A percentile compares a stretch with the other conserved stretches of the same genome.
Evolutionary conservation across 2,888 invertebrate species (phyloP).

Genomic region (Ichneumoninae sp.): DNA sequence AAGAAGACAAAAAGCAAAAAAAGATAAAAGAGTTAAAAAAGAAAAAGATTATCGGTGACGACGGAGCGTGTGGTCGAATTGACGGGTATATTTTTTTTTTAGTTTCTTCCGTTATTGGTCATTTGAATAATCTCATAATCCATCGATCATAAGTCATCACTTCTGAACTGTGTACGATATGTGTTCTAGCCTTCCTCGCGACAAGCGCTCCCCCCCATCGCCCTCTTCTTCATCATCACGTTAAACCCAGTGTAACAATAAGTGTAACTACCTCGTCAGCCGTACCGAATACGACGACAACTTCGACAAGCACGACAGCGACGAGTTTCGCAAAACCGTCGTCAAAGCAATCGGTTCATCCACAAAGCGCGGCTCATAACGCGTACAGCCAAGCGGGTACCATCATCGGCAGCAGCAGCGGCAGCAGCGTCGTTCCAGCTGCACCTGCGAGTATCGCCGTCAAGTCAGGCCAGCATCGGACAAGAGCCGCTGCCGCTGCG

Average conservation of each 20-base stretch:
- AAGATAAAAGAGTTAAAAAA: not conserved
- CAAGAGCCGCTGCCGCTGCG: constrained; percentile 68
- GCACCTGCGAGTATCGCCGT: constrained; percentile 61
- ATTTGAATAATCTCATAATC: not conserved
- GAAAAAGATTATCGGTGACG: not conserved
- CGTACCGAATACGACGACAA: constrained; percentile 69
- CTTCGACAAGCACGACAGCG: constrained; percentile 69
- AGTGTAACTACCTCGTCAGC: constrained; percentile 62
- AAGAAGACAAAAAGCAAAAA: too few species aligned
- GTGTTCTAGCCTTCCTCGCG: constrained; percentile 90
- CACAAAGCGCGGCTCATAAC: constrained; percentile 71
- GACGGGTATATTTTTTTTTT: not conserved
- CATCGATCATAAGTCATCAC: constrained; percentile 24
- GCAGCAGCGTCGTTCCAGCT: constrained; percentile 79
- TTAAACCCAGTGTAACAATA: constrained; percentile 73
- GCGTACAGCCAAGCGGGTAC: constrained; percentile 72
- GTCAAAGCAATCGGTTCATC: constrained; percentile 80
- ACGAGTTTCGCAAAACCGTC: constrained; percentile 76
- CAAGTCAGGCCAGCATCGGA: not conserved
- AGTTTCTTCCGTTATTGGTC: not conserved
- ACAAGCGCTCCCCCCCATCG: constrained; percentile 89
- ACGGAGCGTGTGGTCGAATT: constrained; percentile 15
- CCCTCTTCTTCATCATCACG: constrained; percentile 84
- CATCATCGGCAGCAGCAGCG: constrained; percentile 69
- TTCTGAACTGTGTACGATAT: constrained; percentile 77